Percentiles rank a stretch among this genome's conserved stretches.
These are phyloP conservation scores for Ailuropoda melanoleuca DNA, from an alignment of 2,113 vertebrate genomes.

Conservation along the genomic window DNA sequence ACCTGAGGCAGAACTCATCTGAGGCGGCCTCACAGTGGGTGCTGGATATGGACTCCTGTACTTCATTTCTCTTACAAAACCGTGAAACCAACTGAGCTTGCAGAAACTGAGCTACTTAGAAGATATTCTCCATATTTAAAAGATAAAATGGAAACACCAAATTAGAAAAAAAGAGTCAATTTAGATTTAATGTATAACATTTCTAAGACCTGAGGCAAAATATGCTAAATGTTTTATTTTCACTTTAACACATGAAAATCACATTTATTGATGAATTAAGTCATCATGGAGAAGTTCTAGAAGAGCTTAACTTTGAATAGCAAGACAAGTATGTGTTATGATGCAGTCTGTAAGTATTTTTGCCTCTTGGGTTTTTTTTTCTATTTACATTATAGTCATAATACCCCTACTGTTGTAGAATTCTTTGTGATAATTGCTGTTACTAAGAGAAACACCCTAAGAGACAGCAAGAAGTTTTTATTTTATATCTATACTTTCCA, in stretches of 20 bases:
- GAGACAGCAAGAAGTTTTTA: not conserved
- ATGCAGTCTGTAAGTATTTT: not conserved
- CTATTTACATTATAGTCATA: not conserved
- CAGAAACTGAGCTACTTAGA: not conserved
- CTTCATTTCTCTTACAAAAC: not conserved
- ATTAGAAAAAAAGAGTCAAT: not conserved
- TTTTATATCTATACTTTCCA: not conserved
- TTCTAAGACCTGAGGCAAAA: slow-evolving; percentile 27
- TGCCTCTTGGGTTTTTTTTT: not conserved
- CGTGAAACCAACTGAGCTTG: not conserved
- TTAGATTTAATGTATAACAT: not conserved
- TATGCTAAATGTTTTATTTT: slow-evolving; percentile 60
- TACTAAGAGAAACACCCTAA: not conserved
- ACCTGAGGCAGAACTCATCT: not conserved
- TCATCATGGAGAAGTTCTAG: slow-evolving; percentile 31
- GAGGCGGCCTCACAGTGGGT: not conserved
- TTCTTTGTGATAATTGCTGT: not conserved
- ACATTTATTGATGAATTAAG: not conserved
- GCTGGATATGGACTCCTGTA: not conserved
- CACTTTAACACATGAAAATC: slow-evolving; percentile 33
- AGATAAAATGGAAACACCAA: not conserved
- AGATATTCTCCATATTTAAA: slow-evolving; percentile 65
- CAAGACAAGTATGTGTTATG: not conserved
- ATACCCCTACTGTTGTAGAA: not conserved
- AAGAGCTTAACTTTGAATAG: not conserved